phyloP scores from a whole-genome alignment of 1,140 invertebrate species.

The Drosophila lini region DNA sequence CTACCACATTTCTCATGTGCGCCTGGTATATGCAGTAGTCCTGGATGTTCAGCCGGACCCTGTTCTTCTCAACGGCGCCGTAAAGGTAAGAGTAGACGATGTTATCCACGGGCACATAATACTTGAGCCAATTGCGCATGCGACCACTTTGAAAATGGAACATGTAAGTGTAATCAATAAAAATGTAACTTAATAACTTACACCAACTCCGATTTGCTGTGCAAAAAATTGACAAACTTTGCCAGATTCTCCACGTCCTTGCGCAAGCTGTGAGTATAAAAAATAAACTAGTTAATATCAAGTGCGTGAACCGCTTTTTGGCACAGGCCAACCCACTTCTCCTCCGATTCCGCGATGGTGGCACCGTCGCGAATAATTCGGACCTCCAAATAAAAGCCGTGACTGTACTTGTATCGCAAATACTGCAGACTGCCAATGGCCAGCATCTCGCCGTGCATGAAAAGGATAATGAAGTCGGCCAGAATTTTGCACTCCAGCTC shows the following conservation, averaged over 20 bases:
- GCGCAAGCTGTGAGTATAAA: slow-evolving; percentile 44
- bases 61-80: slow-evolving; percentile 76
- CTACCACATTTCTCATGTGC: slow-evolving; percentile 52
- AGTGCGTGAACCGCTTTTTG: not conserved
- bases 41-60: slow-evolving; percentile 63
- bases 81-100: slow-evolving; percentile 74
- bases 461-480: slow-evolving; percentile 95
- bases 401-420: slow-evolving; percentile 69
- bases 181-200: slow-evolving; percentile 39
- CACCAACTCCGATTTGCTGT: slow-evolving; percentile 70
- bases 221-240: slow-evolving; percentile 69
- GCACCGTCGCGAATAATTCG: slow-evolving; percentile 63
- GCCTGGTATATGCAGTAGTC: slow-evolving; percentile 75
- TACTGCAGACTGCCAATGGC: slow-evolving; percentile 88
- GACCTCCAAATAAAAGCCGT: slow-evolving; percentile 73
- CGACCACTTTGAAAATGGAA: slow-evolving; percentile 27
- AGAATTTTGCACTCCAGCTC: slow-evolving; percentile 98
- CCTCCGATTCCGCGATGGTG: slow-evolving; percentile 54
- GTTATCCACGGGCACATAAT: slow-evolving; percentile 70
- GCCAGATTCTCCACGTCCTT: slow-evolving; percentile 74
- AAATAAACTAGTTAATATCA: too few relatives aligned
- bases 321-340: slow-evolving; percentile 53
- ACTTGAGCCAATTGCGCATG: slow-evolving; percentile 68
- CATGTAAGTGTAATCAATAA: not conserved
- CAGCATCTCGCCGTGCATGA: slow-evolving; percentile 91